Percentiles rank a stretch among this genome's conserved stretches.
phyloP scores from a whole-genome alignment of 2,113 vertebrate genomes.

The Lepidothrix coronata region DNA sequence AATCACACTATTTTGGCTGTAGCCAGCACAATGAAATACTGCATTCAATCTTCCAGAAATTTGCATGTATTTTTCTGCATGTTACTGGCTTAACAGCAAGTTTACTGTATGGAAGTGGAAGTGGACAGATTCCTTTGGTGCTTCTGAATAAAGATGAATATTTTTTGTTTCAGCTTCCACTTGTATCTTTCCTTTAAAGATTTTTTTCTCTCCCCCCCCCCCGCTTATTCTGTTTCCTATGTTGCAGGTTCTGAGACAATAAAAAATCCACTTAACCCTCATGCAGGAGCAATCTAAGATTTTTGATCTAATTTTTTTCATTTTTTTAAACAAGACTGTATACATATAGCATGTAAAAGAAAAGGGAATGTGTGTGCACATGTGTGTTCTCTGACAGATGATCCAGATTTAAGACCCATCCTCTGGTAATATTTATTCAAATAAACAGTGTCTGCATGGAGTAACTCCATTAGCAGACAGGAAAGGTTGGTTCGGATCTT shows the following conservation, averaged over 20 bases:
- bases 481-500: neutral
- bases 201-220: neutral
- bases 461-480: neutral
- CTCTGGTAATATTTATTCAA: neutral
- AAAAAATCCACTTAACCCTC: neutral
- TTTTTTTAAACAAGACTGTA: neutral
- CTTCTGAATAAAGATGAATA: neutral
- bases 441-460: neutral
- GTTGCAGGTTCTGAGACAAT: neutral
- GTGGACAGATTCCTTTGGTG: rapidly evolving
- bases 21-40: neutral
- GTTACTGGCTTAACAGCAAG: neutral
- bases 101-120: neutral
- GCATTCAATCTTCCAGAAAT: neutral
- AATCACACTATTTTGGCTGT: neutral
- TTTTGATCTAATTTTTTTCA: neutral
- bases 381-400: neutral
- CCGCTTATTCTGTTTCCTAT: neutral
- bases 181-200: neutral
- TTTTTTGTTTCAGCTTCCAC: neutral
- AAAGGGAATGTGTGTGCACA: rapidly evolving
- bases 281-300: neutral
- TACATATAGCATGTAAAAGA: neutral
- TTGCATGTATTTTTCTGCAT: neutral
- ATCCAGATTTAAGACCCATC: neutral